Evolutionary conservation across 37 sponge, comb jelly and placozoan genomes (phyloP).

Genomic region (Dysidea cf. avara): DNA sequence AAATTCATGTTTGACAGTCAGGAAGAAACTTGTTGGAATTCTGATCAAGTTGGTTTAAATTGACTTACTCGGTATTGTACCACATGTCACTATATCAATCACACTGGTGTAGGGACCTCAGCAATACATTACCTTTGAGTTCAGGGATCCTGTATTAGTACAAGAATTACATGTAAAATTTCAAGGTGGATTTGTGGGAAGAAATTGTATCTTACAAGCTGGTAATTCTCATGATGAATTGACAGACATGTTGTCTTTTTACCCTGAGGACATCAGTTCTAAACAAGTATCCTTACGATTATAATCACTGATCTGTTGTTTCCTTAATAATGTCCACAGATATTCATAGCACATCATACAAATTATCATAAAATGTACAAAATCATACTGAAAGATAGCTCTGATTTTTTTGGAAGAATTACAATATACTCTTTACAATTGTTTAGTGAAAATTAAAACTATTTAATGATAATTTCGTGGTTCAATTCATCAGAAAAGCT

Average conservation of each 20-base stretch:
- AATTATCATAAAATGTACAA: constrained; percentile 30
- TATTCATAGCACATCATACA: constrained; percentile 18
- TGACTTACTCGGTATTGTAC: not conserved
- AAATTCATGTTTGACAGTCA: constrained; percentile 90
- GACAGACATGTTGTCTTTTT: constrained; percentile 20
- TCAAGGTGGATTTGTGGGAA: constrained; percentile 91
- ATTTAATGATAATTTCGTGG: too few relatives aligned
- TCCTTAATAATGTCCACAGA: constrained; percentile 29
- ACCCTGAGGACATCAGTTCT: constrained; percentile 61
- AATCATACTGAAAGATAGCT: constrained; percentile 50
- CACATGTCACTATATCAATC: not conserved
- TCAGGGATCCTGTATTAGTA: constrained; percentile 48
- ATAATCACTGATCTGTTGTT: not conserved
- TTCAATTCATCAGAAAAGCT: constrained; percentile 44
- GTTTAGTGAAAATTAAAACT: constrained; percentile 24
- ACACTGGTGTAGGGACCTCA: constrained; percentile 51
- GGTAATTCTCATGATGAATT: constrained; percentile 10
- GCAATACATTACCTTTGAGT: constrained; percentile 66
- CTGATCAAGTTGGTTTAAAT: constrained; percentile 68
- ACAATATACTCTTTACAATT: constrained; percentile 76
- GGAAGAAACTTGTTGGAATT: constrained; percentile 97
- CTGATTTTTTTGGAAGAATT: constrained; percentile 91
- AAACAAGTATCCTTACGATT: constrained; percentile 54
- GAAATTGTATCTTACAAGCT: constrained; percentile 46
- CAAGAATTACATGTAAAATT: constrained; percentile 54